Evolutionary conservation across 2,888 invertebrate genomes (phyloP).

Genomic region (Nephrotoma flavescens): DNA sequence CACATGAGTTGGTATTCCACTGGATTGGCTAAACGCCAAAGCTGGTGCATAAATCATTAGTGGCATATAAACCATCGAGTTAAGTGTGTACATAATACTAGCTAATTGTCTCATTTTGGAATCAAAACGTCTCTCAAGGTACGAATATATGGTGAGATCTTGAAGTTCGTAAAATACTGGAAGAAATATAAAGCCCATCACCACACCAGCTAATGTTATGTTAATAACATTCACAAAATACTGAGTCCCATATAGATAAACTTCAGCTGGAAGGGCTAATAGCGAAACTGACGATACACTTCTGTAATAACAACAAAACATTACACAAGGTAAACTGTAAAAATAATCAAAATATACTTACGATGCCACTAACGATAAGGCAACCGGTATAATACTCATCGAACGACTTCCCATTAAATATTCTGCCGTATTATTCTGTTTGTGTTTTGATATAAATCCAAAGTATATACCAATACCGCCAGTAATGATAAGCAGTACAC

Average conservation of each 20-base stretch:
- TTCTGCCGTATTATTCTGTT: background rate
- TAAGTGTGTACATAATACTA: slow-evolving; percentile 20
- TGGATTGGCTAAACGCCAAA: slow-evolving; percentile 35
- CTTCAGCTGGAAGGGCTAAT: slow-evolving; percentile 32
- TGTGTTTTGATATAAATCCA: background rate
- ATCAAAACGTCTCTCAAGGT: slow-evolving; percentile 25
- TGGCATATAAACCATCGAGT: slow-evolving; percentile 22
- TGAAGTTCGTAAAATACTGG: slow-evolving; percentile 36
- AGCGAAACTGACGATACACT: slow-evolving; percentile 7
- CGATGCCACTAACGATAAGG: background rate
- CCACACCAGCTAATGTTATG: slow-evolving; percentile 14
- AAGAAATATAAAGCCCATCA: slow-evolving; percentile 28
- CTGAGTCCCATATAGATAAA: slow-evolving; percentile 35
- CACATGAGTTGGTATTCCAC: slow-evolving; percentile 38
- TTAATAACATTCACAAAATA: slow-evolving; percentile 29
- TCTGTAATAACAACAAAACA: slow-evolving; percentile 39
- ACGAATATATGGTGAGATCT: slow-evolving; percentile 28
- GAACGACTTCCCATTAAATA: background rate
- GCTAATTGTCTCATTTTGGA: slow-evolving; percentile 19
- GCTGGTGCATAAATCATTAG: slow-evolving; percentile 33
- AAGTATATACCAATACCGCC: background rate
- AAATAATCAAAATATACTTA: background rate
- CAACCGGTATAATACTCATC: background rate
- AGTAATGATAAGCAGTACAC: background rate
- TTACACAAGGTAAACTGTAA: slow-evolving; percentile 41